Evolutionary conservation across 2,113 vertebrate genomes (phyloP).

Genomic region (Nibea albiflora): DNA sequence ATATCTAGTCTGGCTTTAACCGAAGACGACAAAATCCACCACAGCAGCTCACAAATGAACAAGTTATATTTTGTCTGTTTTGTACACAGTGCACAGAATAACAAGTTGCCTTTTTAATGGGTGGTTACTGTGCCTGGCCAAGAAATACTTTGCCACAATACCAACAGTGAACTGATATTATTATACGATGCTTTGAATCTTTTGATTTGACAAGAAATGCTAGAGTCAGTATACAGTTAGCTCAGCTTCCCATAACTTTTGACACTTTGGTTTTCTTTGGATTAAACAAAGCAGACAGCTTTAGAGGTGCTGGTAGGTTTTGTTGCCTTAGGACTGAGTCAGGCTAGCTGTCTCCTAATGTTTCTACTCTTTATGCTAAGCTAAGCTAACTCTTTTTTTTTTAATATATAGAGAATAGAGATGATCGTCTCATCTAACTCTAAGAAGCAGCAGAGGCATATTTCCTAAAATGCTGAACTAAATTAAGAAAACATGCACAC

Average conservation of each 20-base stretch:
- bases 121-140: background rate
- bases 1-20: background rate
- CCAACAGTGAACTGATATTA: no score
- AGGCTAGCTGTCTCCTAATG: background rate
- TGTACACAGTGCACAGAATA: no score
- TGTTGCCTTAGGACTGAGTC: background rate
- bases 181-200: no score
- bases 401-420: background rate
- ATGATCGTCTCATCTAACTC: background rate
- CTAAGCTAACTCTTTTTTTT: background rate
- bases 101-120: no score
- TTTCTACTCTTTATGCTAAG: slow-evolving; percentile 4
- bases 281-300: background rate
- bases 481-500: background rate
- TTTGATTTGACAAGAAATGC: no score
- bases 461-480: background rate
- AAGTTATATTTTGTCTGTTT: background rate
- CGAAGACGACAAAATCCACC: background rate
- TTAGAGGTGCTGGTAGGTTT: background rate
- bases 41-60: background rate
- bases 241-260: no score
- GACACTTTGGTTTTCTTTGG: background rate
- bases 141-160: no score
- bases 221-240: no score
- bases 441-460: background rate